Conservation (phyloP, 2,113 vertebrate species). For the Pseudopipra pipra region DNA sequence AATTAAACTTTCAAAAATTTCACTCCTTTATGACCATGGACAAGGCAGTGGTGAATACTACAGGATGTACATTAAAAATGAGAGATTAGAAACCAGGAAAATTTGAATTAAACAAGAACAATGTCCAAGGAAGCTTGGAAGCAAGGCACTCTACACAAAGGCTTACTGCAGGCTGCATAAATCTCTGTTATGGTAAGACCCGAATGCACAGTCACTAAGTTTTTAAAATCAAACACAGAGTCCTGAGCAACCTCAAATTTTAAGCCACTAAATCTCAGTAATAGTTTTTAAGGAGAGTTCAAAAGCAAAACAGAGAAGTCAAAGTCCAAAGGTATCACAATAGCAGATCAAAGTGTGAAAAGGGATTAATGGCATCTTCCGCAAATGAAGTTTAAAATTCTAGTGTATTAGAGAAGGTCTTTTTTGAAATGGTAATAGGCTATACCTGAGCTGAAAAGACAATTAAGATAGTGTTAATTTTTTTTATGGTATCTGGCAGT, state of each 20-base stretch:
- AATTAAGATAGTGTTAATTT: conserved; percentile 86
- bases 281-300: conserved; percentile 74
- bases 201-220: not conserved
- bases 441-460: conserved; percentile 81
- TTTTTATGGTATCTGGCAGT: conserved; percentile 76
- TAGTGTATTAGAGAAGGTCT: conserved; percentile 65
- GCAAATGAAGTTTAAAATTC: conserved; percentile 74
- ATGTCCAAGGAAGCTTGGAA: not conserved
- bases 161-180: not conserved
- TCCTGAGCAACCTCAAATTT: conserved; percentile 40
- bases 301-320: conserved; percentile 70
- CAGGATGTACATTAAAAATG: not conserved
- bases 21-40: not conserved
- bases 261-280: conserved; percentile 57
- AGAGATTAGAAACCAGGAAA: not conserved
- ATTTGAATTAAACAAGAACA: not conserved
- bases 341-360: conserved; percentile 78
- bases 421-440: conserved; percentile 82
- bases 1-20: not conserved
- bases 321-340: conserved; percentile 69
- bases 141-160: not conserved
- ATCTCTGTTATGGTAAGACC: not conserved
- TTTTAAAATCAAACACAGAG: conserved; percentile 25
- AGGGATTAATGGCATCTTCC: conserved; percentile 74
- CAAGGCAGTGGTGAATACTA: not conserved